These are phyloP conservation scores for Cyclophora punctaria DNA, from an alignment of 2,888 invertebrate genomes.

Conservation along the genomic window DNA sequence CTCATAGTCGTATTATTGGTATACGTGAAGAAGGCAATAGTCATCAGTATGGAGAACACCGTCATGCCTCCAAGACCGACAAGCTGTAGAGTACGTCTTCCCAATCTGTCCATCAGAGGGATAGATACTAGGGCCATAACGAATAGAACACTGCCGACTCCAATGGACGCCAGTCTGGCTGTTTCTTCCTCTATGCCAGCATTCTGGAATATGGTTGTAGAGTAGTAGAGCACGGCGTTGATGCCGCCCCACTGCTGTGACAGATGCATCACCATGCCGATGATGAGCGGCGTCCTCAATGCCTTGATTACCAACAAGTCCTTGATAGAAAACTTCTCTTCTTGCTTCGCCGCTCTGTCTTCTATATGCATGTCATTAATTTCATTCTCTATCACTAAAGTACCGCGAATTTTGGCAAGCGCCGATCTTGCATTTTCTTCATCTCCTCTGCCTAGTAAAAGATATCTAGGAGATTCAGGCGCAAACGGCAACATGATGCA, in stretches of 20 bases:
- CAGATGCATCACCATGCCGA: conserved; percentile 68
- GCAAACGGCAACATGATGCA: conserved; percentile 55
- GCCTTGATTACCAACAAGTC: conserved; percentile 49
- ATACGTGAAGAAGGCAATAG: conserved; percentile 67
- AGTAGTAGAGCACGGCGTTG: conserved; percentile 81
- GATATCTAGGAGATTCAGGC: conserved; percentile 64
- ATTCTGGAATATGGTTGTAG: conserved; percentile 77
- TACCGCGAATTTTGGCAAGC: conserved; percentile 52
- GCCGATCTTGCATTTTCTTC: conserved; percentile 54
- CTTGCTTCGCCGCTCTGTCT: conserved; percentile 57
- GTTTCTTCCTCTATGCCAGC: conserved; percentile 76
- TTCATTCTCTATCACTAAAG: conserved; percentile 56
- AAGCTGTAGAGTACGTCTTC: conserved; percentile 81
- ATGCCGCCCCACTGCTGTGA: conserved; percentile 70
- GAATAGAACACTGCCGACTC: conserved; percentile 82
- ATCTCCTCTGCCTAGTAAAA: conserved; percentile 52
- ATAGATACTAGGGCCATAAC: conserved; percentile 84
- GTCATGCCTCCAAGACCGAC: conserved; percentile 83
- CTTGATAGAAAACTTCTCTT: conserved; percentile 54
- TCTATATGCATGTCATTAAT: conserved; percentile 68
- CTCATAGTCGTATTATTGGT: conserved; percentile 59
- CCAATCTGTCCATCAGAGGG: conserved; percentile 83
- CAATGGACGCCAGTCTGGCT: conserved; percentile 81
- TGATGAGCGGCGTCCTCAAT: conserved; percentile 57
- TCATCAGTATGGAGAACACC: conserved; percentile 81